Conservation (phyloP, 2,113 vertebrate species). For the Cheilinus undulatus region DNA sequence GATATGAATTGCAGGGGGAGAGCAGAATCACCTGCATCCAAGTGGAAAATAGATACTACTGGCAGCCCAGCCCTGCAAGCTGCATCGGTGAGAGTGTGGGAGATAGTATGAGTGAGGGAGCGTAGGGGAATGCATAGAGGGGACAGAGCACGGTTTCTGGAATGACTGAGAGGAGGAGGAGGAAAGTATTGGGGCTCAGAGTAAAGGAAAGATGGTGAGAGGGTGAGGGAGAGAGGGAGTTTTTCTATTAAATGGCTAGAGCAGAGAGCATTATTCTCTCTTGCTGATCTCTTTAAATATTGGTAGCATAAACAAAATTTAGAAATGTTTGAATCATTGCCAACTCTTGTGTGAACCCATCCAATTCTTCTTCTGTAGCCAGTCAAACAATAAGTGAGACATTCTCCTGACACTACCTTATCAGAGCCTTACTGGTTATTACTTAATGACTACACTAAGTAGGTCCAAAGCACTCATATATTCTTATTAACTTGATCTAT, state of each 20-base stretch:
- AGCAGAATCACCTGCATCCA: constrained; percentile 98
- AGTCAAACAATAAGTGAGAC: constrained; percentile 33
- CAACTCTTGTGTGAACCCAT: constrained; percentile 54
- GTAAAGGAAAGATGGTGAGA: constrained; percentile 37
- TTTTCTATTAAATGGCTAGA: constrained; percentile 47
- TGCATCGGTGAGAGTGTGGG: constrained; percentile 92
- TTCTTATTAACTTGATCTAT: constrained; percentile 47
- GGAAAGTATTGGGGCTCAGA: constrained; percentile 32
- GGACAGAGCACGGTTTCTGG: constrained; percentile 25
- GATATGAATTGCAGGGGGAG: constrained; percentile 97
- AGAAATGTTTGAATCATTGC: constrained; percentile 43
- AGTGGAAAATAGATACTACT: constrained; percentile 99
- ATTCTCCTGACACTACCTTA: constrained; percentile 37
- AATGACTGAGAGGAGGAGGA: constrained; percentile 24
- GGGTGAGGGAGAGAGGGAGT: constrained; percentile 21
- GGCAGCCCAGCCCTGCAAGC: constrained; percentile 97
- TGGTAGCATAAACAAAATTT: constrained; percentile 48
- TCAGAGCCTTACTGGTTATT: constrained; percentile 66
- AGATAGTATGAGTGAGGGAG: constrained; percentile 24
- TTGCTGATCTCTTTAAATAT: constrained; percentile 40
- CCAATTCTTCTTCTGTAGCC: constrained; percentile 27
- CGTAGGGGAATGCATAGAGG: constrained; percentile 7
- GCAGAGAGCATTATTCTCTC: constrained; percentile 22
- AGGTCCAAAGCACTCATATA: constrained; percentile 55
- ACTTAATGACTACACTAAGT: constrained; percentile 67